These are phyloP conservation scores for Clarias magur DNA, from an alignment of 2,113 vertebrate genomes.

Conservation along the genomic window DNA sequence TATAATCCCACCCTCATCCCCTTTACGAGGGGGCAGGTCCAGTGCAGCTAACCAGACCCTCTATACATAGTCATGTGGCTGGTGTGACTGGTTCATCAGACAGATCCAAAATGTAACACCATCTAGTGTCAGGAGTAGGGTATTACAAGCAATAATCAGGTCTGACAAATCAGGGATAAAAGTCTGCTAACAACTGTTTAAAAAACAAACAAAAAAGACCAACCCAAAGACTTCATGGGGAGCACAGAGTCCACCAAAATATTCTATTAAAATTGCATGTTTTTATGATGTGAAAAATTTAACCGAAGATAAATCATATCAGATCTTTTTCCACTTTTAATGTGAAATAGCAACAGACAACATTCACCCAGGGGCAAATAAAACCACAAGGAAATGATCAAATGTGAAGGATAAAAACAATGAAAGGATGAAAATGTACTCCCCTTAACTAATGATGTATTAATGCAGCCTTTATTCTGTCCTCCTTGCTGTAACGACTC, in stretches of 20 bases:
- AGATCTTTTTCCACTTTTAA: no score
- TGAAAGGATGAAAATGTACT: no score
- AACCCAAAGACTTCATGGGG: not conserved
- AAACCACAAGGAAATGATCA: no score
- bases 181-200: not conserved
- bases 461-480: no score
- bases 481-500: no score
- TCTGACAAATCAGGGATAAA: not conserved
- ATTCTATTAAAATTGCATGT: no score
- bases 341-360: no score
- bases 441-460: no score
- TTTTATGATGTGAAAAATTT: no score
- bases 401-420: no score
- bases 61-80: not conserved
- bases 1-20: not conserved
- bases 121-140: not conserved
- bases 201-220: not conserved
- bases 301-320: no score
- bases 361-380: not conserved
- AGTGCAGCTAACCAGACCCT: not conserved
- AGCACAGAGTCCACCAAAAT: not conserved
- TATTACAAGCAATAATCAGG: not conserved
- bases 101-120: not conserved
- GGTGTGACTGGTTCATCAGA: not conserved
- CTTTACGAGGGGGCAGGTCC: not conserved